Base-by-base conservation (phyloP, 1,140 invertebrate species). In the Ostrea denselamellosa region DNA sequence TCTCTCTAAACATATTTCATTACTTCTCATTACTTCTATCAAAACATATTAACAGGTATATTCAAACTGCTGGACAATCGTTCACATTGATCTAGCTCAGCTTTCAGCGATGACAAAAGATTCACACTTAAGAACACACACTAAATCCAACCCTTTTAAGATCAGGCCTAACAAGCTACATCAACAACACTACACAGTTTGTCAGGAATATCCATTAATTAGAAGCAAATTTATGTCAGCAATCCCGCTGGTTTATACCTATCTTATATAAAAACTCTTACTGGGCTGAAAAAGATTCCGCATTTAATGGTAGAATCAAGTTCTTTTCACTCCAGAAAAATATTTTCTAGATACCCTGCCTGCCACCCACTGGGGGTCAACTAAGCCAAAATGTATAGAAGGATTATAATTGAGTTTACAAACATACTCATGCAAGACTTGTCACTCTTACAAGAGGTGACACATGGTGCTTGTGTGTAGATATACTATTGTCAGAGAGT, bases 11-110 rank as follows among this genome's bases (percentile, higher is more conserved):
- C 68, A 71, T 44, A 44, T 71, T 71, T 71, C 22, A 71, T 71
- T 71, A 25, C 25, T 71, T 71, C 68, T 71, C 68, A 71, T 71
- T 71, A 71, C 68, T 28, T 25, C 22, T 71, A 71, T 71, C 25
- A 71, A 34, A 71, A 71, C 68, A 71, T 71, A 71, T 71, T 71
- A 71, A 34, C 25, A 71, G 68, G 68, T 71, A 71, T 71, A 71
- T 71, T 71, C 68, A 71, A 71, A 71, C 25, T 71, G 68, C 68
- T 44, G 68, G 68, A 71, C 68, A 71, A 71, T 71, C 68, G 28
- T 8, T 14, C 28, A 25, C 25, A 71, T 28, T 71, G 25, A 71
- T 71, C 25, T 25, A 12, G 68, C 68, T 34, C 22, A 14, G 22
- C 68, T 71, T 28, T 71, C 68, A 71, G 25, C 68, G 2, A 12